A percentile compares a stretch with the other conserved stretches of the same genome.
phyloP scores from a whole-genome alignment of 1,140 invertebrate genomes.

The Trinorchestia longiramus region DNA sequence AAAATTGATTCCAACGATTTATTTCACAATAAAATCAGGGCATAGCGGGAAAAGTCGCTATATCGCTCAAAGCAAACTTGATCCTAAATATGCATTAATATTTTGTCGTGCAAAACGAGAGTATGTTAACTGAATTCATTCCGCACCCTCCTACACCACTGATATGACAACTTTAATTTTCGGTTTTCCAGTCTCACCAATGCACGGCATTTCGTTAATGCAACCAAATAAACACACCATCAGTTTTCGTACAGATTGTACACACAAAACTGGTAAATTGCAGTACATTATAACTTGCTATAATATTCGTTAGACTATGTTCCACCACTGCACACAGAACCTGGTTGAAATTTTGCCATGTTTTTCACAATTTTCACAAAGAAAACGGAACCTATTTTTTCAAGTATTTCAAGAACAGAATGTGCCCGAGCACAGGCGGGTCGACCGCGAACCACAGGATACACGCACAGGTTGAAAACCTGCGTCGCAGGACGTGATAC shows the following conservation, averaged over 20 bases:
- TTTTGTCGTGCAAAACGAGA: neutral
- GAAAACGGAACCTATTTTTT: neutral
- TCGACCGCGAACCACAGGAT: neutral
- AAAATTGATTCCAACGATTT: neutral
- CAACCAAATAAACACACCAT: neutral
- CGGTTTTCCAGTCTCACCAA: neutral
- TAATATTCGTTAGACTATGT: neutral
- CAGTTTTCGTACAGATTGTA: too few relatives aligned
- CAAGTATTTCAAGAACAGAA: neutral
- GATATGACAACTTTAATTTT: neutral
- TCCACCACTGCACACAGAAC: neutral
- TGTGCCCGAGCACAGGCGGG: neutral
- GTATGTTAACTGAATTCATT: neutral
- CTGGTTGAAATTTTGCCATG: neutral
- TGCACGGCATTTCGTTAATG: neutral
- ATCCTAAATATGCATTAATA: neutral
- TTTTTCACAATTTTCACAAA: neutral
- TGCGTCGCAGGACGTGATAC: neutral
- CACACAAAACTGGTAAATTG: neutral
- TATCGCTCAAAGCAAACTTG: neutral
- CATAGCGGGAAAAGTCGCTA: neutral
- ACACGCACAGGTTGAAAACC: neutral
- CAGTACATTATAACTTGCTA: neutral
- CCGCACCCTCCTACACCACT: neutral
- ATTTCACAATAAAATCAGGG: neutral